phyloP scores from a whole-genome alignment of 2,797 vertebrate genomes.

The Etheostoma perlongum region DNA sequence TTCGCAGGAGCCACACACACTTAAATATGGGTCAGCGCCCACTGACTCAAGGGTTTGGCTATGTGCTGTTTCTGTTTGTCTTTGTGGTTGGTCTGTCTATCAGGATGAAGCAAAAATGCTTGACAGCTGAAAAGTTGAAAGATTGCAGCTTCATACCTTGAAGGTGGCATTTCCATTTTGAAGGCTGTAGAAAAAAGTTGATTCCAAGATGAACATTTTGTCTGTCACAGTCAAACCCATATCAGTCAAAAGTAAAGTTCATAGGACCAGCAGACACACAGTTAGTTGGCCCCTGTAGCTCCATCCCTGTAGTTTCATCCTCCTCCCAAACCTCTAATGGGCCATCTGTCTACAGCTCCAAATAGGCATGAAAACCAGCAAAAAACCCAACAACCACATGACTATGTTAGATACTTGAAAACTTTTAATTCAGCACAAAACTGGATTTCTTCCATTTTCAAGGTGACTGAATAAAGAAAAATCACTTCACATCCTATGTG shows the following conservation, averaged over 20 bases:
- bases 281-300: slow-evolving; percentile 35
- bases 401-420: slow-evolving; percentile 14
- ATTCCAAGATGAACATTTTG: slow-evolving; percentile 3
- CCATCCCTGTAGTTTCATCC: slow-evolving; percentile 34
- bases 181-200: background rate
- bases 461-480: slow-evolving; percentile 10
- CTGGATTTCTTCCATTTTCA: slow-evolving; percentile 21
- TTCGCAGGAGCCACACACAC: slow-evolving; percentile 31
- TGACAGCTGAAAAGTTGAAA: slow-evolving; percentile 23
- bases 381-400: slow-evolving; percentile 6
- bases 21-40: slow-evolving; percentile 67
- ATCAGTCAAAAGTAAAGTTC: slow-evolving; percentile 42
- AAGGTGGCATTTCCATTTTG: slow-evolving; percentile 26
- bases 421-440: slow-evolving; percentile 24
- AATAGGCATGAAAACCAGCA: slow-evolving; percentile 24
- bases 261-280: slow-evolving; percentile 22
- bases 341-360: slow-evolving; percentile 53
- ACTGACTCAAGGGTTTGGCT: slow-evolving; percentile 36
- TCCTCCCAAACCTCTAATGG: slow-evolving; percentile 45
- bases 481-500: background rate
- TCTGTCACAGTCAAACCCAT: slow-evolving; percentile 26
- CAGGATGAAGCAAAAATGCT: slow-evolving; percentile 16
- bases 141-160: slow-evolving; percentile 5
- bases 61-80: slow-evolving; percentile 24
- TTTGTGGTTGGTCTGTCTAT: slow-evolving; percentile 22